These are phyloP conservation scores for Ceratina calcarata DNA, from an alignment of 1,140 invertebrate species.

Conservation along the genomic window DNA sequence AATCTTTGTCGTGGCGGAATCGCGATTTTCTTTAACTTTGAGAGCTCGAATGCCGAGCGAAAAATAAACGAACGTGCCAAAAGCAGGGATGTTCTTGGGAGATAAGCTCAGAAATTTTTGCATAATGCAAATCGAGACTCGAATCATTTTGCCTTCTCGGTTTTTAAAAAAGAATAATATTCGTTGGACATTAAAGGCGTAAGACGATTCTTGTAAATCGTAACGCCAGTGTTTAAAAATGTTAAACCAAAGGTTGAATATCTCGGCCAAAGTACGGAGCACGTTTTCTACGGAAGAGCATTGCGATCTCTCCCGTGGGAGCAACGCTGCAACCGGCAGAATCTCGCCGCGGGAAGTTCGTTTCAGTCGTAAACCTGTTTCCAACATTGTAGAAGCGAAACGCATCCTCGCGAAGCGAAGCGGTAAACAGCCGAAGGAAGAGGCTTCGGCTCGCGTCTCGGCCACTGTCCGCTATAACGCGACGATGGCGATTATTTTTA, in stretches of 20 bases:
- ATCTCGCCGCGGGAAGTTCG: background rate
- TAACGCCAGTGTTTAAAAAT: background rate
- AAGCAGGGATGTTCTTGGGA: no score
- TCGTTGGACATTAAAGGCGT: no score
- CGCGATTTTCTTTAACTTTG: no score
- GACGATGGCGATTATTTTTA: conserved; percentile 30
- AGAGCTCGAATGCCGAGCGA: no score
- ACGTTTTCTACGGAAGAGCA: background rate
- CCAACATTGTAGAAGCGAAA: no score
- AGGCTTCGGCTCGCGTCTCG: background rate
- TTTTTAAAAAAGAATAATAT: no score
- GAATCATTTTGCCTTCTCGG: no score
- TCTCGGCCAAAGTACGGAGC: background rate
- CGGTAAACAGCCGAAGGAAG: conserved; percentile 8
- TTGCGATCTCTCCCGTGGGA: background rate
- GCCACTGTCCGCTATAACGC: background rate
- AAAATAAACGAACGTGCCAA: no score
- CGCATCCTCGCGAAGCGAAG: background rate
- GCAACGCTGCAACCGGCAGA: no score
- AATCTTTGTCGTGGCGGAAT: background rate
- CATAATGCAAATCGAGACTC: no score
- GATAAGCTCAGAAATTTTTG: no score
- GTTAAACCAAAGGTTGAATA: background rate
- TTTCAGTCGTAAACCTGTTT: conserved; percentile 34
- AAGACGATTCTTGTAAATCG: no score